Conservation (phyloP, 2,888 invertebrate genomes). For the Chorisops tibialis region DNA sequence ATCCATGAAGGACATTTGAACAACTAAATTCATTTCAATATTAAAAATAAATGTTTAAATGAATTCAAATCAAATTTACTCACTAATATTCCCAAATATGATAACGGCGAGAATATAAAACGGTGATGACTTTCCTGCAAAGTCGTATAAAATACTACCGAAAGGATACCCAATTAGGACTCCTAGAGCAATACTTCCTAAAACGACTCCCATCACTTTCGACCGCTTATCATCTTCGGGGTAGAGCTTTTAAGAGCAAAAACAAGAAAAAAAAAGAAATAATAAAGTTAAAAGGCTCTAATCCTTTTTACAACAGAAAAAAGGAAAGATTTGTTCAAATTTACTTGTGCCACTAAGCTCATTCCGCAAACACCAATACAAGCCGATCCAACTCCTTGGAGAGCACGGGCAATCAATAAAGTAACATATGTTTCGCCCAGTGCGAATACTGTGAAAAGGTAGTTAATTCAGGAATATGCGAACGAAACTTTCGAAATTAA, state of each 20-base stretch:
- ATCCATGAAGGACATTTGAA: constrained; percentile 47
- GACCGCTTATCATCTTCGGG: constrained; percentile 54
- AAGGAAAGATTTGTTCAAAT: constrained; percentile 20
- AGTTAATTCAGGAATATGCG: background rate
- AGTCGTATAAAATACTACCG: constrained; percentile 73
- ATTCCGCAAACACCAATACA: constrained; percentile 77
- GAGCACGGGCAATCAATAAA: constrained; percentile 68
- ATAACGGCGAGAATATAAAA: constrained; percentile 66
- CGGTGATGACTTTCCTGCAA: constrained; percentile 71
- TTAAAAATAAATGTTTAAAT: constrained; percentile 4
- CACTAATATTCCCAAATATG: constrained; percentile 56
- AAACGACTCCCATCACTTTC: constrained; percentile 73
- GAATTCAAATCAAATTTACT: constrained; percentile 33
- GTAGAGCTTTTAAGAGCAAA: constrained; percentile 41
- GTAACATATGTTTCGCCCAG: constrained; percentile 67
- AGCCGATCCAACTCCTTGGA: constrained; percentile 79
- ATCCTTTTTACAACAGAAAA: too few relatives aligned
- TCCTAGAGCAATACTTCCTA: constrained; percentile 77
- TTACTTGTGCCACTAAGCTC: constrained; percentile 66
- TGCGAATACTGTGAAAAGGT: constrained; percentile 63
- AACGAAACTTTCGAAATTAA: background rate
- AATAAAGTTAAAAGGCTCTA: background rate
- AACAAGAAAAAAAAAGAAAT: background rate
- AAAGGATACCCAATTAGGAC: constrained; percentile 79
- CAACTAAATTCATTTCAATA: constrained; percentile 33